A percentile compares a stretch with the other conserved stretches of the same genome.
Evolutionary conservation across 2,113 vertebrate species (phyloP).

Genomic region (Ptilorrhoa leucosticta): DNA sequence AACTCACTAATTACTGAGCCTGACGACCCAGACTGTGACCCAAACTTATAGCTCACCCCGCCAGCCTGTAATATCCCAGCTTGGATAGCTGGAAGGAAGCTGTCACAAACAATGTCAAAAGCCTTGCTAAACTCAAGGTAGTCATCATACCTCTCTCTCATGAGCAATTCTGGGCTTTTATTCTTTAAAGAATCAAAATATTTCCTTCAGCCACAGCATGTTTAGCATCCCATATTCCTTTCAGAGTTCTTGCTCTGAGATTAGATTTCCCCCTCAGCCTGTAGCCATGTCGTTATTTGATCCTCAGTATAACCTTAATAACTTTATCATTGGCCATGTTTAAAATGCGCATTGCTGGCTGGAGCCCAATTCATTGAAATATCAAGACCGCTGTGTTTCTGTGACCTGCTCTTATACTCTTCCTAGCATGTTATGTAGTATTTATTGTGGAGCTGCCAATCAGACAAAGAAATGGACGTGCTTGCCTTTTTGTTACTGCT

Average conservation of each 20-base stretch:
- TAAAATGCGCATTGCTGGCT: background rate
- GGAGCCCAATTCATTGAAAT: background rate
- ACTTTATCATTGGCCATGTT: background rate
- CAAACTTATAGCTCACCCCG: background rate
- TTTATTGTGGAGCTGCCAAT: background rate
- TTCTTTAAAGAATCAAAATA: background rate
- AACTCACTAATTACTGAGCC: background rate
- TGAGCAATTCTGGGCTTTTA: background rate
- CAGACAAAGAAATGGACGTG: background rate
- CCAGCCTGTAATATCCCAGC: background rate
- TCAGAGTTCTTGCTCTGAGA: background rate
- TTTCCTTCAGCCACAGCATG: background rate
- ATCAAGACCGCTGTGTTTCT: background rate
- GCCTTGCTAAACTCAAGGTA: background rate
- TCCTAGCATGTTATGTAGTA: background rate
- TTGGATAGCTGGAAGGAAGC: background rate
- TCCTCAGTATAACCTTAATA: background rate
- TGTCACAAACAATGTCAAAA: background rate
- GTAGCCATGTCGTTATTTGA: background rate
- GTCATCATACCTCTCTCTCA: background rate
- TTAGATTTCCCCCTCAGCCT: background rate
- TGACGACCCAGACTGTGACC: background rate
- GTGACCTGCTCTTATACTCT: background rate
- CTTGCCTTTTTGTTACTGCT: background rate
- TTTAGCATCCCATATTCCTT: background rate